Evolutionary conservation across 2,113 vertebrate genomes (phyloP), one percentile per base, ranked within the genome.

Genomic region (Larimichthys polyactis): DNA sequence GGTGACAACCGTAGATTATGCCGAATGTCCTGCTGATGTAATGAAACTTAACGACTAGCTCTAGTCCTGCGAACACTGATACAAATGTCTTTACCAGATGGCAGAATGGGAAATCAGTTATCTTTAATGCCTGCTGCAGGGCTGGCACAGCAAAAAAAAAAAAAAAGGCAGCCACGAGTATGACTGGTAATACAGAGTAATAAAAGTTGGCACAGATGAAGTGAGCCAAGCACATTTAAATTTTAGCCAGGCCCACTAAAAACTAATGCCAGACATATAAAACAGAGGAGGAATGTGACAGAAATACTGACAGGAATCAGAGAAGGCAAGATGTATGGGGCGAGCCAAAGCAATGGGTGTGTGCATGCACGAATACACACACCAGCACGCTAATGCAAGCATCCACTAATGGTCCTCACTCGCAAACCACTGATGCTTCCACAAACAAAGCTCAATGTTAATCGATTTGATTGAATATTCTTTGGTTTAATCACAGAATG

Each of bases 1-100:
- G 79, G 82, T 77, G 78, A 79, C 78, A 79, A 80, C 70, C 69
- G 49, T 83, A 83, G 66, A 83, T 82, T 75, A 79, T 60, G 19
- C 24, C 20, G 60, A 87, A 82, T 69, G 75, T 89, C 75, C 48
- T 76, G 80, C 81, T 89, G 80, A 82, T 87, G 86, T 87, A 84
- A 88, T 88, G 71, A 82, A 79, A 71, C 64, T 54, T 81, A 78
- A 84, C 72, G 22, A 81, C 69, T 64, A 49, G 77, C 80, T 40
- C 72, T 49, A 24, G 40, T 63, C 57, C 75, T 70, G 27, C 44
- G 11, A 78, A 73, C 63, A 46, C 51, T 43, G 75, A 55, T 10
- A 3, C 69, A 81, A 86, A 92, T 58, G 14, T 78, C 48, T 90
- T 90, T 72, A 43, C 75, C 93, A 94, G 86, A 91, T 90, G 88